Evolutionary conservation across 2,113 vertebrate species (phyloP), one percentile per base, ranked within the genome.

Genomic region (Numenius arquata): DNA sequence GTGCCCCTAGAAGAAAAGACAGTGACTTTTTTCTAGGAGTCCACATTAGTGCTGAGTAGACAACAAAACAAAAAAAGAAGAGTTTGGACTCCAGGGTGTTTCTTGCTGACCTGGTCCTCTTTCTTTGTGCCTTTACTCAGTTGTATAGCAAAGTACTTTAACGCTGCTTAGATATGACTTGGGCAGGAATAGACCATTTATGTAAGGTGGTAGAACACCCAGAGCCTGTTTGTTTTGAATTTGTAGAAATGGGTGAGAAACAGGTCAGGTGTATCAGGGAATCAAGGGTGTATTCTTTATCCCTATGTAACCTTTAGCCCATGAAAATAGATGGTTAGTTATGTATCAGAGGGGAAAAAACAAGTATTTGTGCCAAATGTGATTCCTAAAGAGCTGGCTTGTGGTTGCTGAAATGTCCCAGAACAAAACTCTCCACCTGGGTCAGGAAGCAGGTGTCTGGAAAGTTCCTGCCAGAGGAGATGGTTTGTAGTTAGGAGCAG

Each of bases 401-500:
- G 61, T 30, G 29, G 17, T 45, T 93, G 77, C 53, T 88, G 81
- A 88, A 93, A 70, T 85, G 74, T 95, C 74, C 48, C 48, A 76
- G 71, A 77, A 85, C 58, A 79, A 67, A 76, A 38, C n/a, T 93
- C 61, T 75, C 40, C 66, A 94, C 95, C 91, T 96, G 79, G 48
- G 17, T 94, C 93, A 91, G 95, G 94, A 97, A 95, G 71, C 93
- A 96, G 93, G 62, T 94, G 89, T 76, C 48, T 91, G 77, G n/a
- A 76, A 82, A 73, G 45, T 52, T 97, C 70, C 66, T 93, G 74
- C 40, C 48, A 2, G 53, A 55, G 80, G 45, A 40, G 43, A 17
- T 56, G 53, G 70, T 58, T 61, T 85, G 45, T 41, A 41, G 26
- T 55, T 61, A 19, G 61, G 15, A 94, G 62, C 29, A 62, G 52